Base-by-base conservation (phyloP, 2,113 vertebrate genomes). In the Xiphophorus maculatus region DNA sequence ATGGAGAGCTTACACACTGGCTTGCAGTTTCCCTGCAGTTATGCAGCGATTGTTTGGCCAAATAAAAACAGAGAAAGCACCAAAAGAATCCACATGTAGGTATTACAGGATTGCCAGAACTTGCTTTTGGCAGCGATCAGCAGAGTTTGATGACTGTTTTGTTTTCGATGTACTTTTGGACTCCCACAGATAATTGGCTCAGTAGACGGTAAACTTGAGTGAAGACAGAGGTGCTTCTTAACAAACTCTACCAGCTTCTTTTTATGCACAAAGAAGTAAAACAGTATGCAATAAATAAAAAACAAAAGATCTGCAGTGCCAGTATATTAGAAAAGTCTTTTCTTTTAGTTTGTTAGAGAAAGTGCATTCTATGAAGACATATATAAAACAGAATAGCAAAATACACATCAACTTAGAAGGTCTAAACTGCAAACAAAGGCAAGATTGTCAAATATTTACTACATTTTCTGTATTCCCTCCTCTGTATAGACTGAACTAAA, bases 121-220 rank as follows among this genome's bases (percentile, higher is more conserved):
- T 9, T 58, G 51, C 51, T 58, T 58, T 58, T 58, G 51, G 51
- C 51, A 58, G 51, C 30, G 11, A 54, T 73, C 0, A 8, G 71
- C 37, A 66, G 17, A 32, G 11, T 69, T 58, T 63, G 29, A 14
- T 7, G 13, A 15, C 6, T 32, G 14, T 1, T 80, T 63, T 64
- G 37, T 58, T 80, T 74, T n/a, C 51, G 42, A 15, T 60, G 12
- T 13, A 33, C 14, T 65, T 62, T 74, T 42, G 14, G 61, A 51
- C 62, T 32, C 25, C 13, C 35, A 62, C 60, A 64, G 30, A 67
- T 78, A 71, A 85, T 66, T 72, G 63, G 62, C 48, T 5, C 37
- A 44, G 40, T 71, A 35, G 48, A 30, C 28, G 14, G 14, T 42
- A 42, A 64, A n/a, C 0, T 65, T 28, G 58, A 67, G 14, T 42